Base-by-base conservation (phyloP, 2,888 invertebrate species). In the Diogma glabrata region DNA sequence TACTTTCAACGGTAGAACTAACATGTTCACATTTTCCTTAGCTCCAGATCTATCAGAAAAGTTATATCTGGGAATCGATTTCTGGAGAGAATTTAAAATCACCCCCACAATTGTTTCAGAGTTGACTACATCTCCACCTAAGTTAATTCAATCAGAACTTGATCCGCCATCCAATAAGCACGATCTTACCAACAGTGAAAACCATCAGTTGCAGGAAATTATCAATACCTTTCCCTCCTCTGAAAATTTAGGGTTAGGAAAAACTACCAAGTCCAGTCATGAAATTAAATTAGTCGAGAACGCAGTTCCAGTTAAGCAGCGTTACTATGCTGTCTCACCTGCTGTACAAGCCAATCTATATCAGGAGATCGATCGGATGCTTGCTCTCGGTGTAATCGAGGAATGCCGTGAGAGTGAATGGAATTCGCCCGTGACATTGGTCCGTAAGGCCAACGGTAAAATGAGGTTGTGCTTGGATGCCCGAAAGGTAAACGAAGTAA, bases 401-500 rank as follows among this genome's bases (percentile, higher is more conserved):
- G 36, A 36, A n/a, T n/a, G n/a, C n/a, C n/a, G n/a, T n/a, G n/a
- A n/a, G n/a, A n/a, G n/a, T n/a, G n/a, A n/a, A n/a, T n/a, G n/a
- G n/a, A n/a, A n/a, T n/a, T n/a, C n/a, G n/a, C n/a, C n/a, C n/a
- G n/a, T n/a, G n/a, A n/a, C n/a, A n/a, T n/a, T n/a, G n/a, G n/a
- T n/a, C n/a, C n/a, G n/a, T n/a, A n/a, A n/a, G n/a, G n/a, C n/a
- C n/a, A n/a, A n/a, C n/a, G n/a, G n/a, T n/a, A n/a, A n/a, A n/a
- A n/a, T n/a, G n/a, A n/a, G n/a, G n/a, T n/a, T n/a, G n/a, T n/a
- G n/a, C n/a, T n/a, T n/a, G n/a, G n/a, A n/a, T n/a, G n/a, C n/a
- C n/a, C n/a, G n/a, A n/a, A n/a, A n/a, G n/a, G 51, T 64, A 0
- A 65, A 65, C 33, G 16, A 24, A 0, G 60, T 61, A 0, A 61